Evolutionary conservation across 2,797 vertebrate genomes (phyloP), one percentile per base, ranked within the genome.

Genomic region (Rhabdophis nuchalis): DNA sequence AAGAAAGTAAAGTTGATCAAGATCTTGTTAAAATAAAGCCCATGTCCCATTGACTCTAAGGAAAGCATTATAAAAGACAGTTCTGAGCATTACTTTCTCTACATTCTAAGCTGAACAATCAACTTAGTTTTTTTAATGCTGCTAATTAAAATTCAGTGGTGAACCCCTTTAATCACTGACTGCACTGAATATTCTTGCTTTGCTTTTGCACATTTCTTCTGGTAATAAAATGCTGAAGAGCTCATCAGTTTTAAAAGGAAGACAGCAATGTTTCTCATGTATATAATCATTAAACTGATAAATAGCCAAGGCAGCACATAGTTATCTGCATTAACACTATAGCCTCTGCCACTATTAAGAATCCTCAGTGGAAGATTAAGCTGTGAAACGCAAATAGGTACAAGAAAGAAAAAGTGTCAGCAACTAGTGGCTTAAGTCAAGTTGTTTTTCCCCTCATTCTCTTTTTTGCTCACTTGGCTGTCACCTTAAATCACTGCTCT

Each of bases 131-230:
- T 77, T 46, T n/a, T 13, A 95, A 92, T 95, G 94, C 89, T 72
- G 41, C 93, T 97, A 97, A 97, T 96, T 97, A 96, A 96, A 97
- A 97, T 95, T 96, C 96, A 96, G 92, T 94, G 90, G 88, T 94
- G 93, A 96, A 92, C 92, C 93, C 95, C 92, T 96, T 97, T 97
- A 96, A 97, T 97, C 96, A 96, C 93, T 96, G 91, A 87, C 94
- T 95, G 91, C 90, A 94, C 93, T 94, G 93, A 97, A 96, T 95
- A 96, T 94, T 96, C 91, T 95, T 96, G 94, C 95, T 97, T 97
- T 96, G 94, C 94, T 92, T 96, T 94, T 96, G 95, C 93, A 94
- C 94, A 95, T 96, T 95, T 96, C 94, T 96, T 95, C 94, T 95
- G 61, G 95, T 94, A 95, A 96, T 96, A 96, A 95, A 92, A 92